Percentiles rank a stretch among this genome's conserved stretches.
Evolutionary conservation across 1,140 invertebrate species (phyloP).

Genomic region (Penaeus vannamei): DNA sequence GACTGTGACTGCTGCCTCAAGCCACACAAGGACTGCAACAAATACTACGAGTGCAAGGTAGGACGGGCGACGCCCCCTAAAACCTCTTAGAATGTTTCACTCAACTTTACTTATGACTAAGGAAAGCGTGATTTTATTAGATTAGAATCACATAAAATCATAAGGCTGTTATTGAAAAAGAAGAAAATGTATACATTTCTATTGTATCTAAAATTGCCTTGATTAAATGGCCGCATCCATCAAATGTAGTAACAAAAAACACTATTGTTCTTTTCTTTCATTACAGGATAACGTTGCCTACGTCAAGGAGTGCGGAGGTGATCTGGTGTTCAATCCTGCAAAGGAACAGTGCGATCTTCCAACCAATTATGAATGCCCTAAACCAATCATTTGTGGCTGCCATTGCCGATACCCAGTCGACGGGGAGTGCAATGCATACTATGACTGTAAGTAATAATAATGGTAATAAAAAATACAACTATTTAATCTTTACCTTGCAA

Average conservation of each 20-base stretch:
- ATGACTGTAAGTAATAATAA: conserved; percentile 10
- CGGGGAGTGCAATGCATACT: conserved; percentile 37
- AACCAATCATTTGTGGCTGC: conserved; percentile 16
- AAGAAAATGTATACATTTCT: too few relatives aligned
- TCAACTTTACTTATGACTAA: too few relatives aligned
- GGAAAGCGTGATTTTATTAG: too few relatives aligned
- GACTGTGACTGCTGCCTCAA: conserved; percentile 35
- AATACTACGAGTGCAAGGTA: conserved; percentile 28
- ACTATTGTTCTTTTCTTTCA: background rate
- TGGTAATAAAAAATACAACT: too few relatives aligned
- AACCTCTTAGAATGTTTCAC: too few relatives aligned
- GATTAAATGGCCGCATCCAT: too few relatives aligned
- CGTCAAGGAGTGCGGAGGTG: conserved; percentile 21
- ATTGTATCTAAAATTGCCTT: too few relatives aligned
- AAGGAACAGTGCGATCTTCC: conserved; percentile 34
- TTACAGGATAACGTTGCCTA: background rate
- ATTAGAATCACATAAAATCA: too few relatives aligned
- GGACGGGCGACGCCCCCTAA: background rate
- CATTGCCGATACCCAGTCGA: conserved; percentile 8
- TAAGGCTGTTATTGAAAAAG: too few relatives aligned
- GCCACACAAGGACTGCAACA: conserved; percentile 36
- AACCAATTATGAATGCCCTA: conserved; percentile 36
- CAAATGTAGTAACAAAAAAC: too few relatives aligned
- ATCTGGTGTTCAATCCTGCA: conserved; percentile 27
- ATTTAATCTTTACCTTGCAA: too few relatives aligned